Evolutionary conservation across 1,140 invertebrate species (phyloP), one percentile per base, ranked within the genome.

Genomic region (Leptopilina clavipes): DNA sequence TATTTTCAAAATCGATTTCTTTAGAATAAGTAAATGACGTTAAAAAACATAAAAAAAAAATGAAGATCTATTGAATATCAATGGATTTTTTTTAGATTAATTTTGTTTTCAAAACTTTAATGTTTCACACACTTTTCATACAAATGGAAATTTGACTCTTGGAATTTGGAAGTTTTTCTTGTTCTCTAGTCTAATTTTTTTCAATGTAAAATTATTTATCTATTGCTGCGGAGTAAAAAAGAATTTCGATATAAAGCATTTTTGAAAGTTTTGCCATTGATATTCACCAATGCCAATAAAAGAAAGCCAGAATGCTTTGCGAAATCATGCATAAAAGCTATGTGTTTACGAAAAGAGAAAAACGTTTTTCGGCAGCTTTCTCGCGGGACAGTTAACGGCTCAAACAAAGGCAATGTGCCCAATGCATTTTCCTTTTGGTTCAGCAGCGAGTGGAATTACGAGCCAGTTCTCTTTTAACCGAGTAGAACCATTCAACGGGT

Each of bases 321-420:
- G 59, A 14, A 65, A 31, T 65, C 22, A 65, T 65, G 59, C 25
- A 11, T 65, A 10, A 65, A 65, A 65, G 25, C 10, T n/a, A n/a
- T 12, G 10, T 65, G 1, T 65, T 12, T 59, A 31, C 11, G 59
- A 22, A 65, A 31, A 65, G 59, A 65, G 22, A 31, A 25, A 65
- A 65, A 11, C 22, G 19, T 65, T 65, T 65, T 65, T 65, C 59
- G 59, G 59, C 59, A 65, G 59, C 22, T 65, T 31, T 65, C 22
- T 65, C 22, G 22, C 25, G 59, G 59, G 14, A 37, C 59, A 65
- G 22, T 65, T 65, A 65, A 65, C 59, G 59, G 59, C 25, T 65
- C 19, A 65, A 65, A 65, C 59, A 65, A 65, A 65, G 59, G 59
- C 59, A 65, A 65, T 8, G 59, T 65, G 54, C 54, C 54, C 19